Conservation (phyloP, 2,888 invertebrate species). For the Seladonia tumulorum region DNA sequence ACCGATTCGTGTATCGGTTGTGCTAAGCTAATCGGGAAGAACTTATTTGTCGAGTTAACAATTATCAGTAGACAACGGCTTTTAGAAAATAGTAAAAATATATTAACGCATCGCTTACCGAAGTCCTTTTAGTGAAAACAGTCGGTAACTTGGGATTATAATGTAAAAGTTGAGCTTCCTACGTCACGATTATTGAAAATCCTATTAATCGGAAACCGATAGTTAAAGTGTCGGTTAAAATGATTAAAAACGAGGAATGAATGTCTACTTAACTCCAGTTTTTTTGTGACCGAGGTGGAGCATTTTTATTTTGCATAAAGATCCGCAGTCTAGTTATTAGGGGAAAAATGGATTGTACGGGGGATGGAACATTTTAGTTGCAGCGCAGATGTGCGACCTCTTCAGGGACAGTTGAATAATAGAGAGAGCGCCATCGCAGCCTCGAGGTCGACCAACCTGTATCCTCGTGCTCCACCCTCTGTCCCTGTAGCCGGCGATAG, state of each 20-base stretch:
- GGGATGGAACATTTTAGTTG: conserved; percentile 1
- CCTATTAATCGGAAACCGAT: too few relatives aligned
- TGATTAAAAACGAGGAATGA: not conserved
- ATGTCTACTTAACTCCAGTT: too few relatives aligned
- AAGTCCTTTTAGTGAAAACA: too few relatives aligned
- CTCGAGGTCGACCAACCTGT: conserved; percentile 62
- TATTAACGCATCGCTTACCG: too few relatives aligned
- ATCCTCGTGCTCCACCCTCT: conserved; percentile 60
- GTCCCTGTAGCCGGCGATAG: conserved; percentile 67
- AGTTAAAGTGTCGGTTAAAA: not conserved
- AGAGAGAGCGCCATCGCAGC: conserved; percentile 65
- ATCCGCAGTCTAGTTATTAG: not conserved
- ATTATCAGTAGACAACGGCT: too few relatives aligned
- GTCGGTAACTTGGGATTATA: too few relatives aligned
- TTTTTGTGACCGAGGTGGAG: not conserved
- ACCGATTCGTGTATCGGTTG: not conserved
- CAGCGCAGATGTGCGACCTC: conserved; percentile 48
- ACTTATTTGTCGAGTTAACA: too few relatives aligned
- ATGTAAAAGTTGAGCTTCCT: too few relatives aligned
- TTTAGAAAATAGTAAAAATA: too few relatives aligned
- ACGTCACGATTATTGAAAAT: too few relatives aligned
- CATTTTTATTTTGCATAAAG: not conserved
- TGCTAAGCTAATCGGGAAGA: too few relatives aligned
- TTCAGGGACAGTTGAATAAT: conserved; percentile 71
- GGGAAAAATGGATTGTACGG: not conserved